phyloP scores from a whole-genome alignment of 2,113 vertebrate genomes.

The Muscicapa adusta region DNA sequence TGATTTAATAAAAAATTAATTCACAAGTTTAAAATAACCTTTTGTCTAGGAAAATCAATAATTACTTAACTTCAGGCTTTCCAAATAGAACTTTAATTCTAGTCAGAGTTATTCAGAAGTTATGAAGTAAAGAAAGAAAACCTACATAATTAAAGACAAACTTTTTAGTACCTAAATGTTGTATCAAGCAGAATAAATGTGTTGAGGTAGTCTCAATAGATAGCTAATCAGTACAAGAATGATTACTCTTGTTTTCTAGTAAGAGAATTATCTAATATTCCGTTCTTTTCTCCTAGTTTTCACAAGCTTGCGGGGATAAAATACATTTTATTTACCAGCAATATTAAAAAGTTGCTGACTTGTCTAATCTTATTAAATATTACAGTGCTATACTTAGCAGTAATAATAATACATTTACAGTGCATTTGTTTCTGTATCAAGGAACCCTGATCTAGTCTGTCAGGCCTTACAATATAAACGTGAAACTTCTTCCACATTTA shows the following conservation, averaged over 20 bases:
- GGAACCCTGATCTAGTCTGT: not conserved
- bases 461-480: not conserved
- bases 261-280: not conserved
- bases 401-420: not conserved
- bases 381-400: not conserved
- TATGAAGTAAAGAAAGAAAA: not conserved
- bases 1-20: not conserved
- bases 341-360: not conserved
- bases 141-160: not conserved
- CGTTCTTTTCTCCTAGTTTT: not conserved
- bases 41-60: not conserved
- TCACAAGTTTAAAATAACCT: not conserved
- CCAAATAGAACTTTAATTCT: not conserved
- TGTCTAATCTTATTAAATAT: not conserved
- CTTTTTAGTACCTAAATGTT: not conserved
- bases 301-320: not conserved
- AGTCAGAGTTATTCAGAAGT: not conserved
- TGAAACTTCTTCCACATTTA: not conserved
- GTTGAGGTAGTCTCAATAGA: not conserved
- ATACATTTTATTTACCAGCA: not conserved
- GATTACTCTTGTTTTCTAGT: not conserved
- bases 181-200: not conserved
- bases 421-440: not conserved
- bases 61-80: not conserved
- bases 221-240: not conserved